A percentile compares a stretch with the other conserved stretches of the same genome.
These are phyloP conservation scores for Scytalopus superciliaris DNA, from an alignment of 2,113 vertebrate species.

Conservation along the genomic window DNA sequence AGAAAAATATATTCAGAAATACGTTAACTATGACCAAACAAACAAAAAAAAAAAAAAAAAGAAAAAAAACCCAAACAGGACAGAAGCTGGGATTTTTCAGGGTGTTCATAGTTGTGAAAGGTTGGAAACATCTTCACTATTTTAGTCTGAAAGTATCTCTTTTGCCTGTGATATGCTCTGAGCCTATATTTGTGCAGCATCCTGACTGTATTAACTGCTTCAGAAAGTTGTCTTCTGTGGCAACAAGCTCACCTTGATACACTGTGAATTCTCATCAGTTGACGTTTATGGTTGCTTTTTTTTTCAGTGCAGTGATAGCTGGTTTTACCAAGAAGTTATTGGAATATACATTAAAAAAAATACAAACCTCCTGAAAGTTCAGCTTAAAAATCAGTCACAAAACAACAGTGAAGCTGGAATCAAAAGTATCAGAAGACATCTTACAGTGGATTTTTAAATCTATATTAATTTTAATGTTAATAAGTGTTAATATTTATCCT, in stretches of 20 bases:
- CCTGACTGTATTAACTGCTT: not conserved
- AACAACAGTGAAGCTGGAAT: not conserved
- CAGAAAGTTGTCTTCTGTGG: not conserved
- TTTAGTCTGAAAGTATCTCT: not conserved
- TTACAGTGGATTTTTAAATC: not conserved
- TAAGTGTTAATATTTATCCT: not conserved
- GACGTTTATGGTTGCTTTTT: not conserved
- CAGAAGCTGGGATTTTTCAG: not conserved
- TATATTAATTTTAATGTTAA: not conserved
- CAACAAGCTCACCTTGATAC: not conserved
- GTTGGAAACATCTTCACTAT: not conserved
- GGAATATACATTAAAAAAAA: not conserved
- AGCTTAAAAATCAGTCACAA: not conserved
- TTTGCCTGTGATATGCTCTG: not conserved
- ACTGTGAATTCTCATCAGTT: not conserved
- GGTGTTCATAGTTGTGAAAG: not conserved
- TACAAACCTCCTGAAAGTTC: not conserved
- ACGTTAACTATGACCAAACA: not conserved
- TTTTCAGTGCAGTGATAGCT: not conserved
- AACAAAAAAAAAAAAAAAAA: not conserved
- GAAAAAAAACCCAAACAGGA: not conserved
- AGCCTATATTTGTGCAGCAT: not conserved
- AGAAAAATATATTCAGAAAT: conserved; percentile 7
- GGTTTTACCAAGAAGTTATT: not conserved
- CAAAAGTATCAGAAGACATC: not conserved